These are phyloP conservation scores for Drosophila mercatorum DNA, from an alignment of 2,888 invertebrate genomes.

Conservation along the genomic window DNA sequence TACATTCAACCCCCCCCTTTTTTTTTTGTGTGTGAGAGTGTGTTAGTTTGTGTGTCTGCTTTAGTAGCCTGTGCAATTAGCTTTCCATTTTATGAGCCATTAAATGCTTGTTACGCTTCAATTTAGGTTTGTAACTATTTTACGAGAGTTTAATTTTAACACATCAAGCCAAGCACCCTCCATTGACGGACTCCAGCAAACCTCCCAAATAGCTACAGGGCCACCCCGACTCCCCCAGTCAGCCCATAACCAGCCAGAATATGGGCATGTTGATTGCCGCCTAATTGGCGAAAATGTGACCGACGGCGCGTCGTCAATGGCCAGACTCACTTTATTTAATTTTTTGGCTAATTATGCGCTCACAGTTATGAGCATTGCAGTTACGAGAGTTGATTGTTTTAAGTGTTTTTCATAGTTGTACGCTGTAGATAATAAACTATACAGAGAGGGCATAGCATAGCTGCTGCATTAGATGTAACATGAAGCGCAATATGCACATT, in stretches of 20 bases:
- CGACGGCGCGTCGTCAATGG: neutral
- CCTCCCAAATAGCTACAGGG: neutral
- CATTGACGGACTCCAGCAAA: slow-evolving; percentile 26
- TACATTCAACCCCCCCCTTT: neutral
- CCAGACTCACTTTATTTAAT: slow-evolving; percentile 32
- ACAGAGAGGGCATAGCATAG: neutral
- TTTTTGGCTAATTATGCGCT: slow-evolving; percentile 68
- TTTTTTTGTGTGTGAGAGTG: neutral
- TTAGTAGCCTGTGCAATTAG: slow-evolving; percentile 11
- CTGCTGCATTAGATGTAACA: neutral
- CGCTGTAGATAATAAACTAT: neutral
- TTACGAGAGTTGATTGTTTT: slow-evolving; percentile 47
- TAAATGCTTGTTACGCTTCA: slow-evolving; percentile 76
- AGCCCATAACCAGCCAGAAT: neutral
- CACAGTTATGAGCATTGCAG: slow-evolving; percentile 34
- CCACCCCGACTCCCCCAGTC: neutral
- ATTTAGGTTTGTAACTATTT: slow-evolving; percentile 70
- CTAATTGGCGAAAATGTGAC: slow-evolving; percentile 66
- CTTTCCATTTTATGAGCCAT: slow-evolving; percentile 63
- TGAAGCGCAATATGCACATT: neutral
- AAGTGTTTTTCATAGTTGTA: slow-evolving; percentile 37
- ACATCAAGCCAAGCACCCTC: slow-evolving; percentile 38
- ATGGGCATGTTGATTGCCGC: slow-evolving; percentile 58
- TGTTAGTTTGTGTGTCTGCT: neutral
- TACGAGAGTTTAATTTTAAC: slow-evolving; percentile 76